These are phyloP conservation scores for Enoplosus armatus DNA, from an alignment of 2,797 vertebrate species.

Conservation along the genomic window DNA sequence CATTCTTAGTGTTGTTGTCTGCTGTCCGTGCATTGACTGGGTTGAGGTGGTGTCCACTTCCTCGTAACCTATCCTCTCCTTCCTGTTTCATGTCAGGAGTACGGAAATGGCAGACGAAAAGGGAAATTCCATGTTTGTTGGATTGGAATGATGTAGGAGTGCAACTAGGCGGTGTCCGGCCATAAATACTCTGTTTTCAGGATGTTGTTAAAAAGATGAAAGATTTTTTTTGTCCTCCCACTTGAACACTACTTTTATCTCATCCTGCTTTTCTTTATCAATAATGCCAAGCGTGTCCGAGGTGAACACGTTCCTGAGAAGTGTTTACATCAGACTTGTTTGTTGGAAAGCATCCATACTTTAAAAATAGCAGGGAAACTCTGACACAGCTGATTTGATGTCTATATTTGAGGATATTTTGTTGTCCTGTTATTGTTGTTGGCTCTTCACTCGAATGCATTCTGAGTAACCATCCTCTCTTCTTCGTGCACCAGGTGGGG, in stretches of 20 bases:
- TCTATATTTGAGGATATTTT: conserved; percentile 15
- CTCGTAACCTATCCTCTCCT: conserved; percentile 59
- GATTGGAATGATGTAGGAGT: conserved; percentile 58
- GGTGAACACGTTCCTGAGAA: conserved; percentile 37
- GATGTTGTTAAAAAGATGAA: conserved; percentile 71
- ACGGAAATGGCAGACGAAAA: conserved; percentile 59
- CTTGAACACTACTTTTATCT: conserved; percentile 18
- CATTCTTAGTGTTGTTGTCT: conserved; percentile 25
- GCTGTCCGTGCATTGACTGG: conserved; percentile 17
- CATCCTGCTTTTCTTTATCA: conserved; percentile 54
- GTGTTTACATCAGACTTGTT: conserved; percentile 24
- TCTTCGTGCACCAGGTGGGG: conserved; percentile 90
- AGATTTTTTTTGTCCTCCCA: conserved; percentile 3
- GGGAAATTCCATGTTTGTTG: conserved; percentile 62
- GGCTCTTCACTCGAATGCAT: not conserved
- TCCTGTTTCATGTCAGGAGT: conserved; percentile 59
- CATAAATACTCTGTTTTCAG: conserved; percentile 71
- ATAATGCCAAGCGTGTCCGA: conserved; percentile 21
- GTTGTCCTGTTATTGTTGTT: conserved; percentile 12
- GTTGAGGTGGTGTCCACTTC: conserved; percentile 62
- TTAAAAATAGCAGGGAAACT: conserved; percentile 38
- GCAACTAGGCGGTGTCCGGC: conserved; percentile 27
- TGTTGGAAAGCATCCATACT: conserved; percentile 12
- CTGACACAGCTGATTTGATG: conserved; percentile 9
- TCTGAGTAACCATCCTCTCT: conserved; percentile 39